Evolutionary conservation across 2,888 invertebrate genomes (phyloP).

Genomic region (Ferrisia virgata): DNA sequence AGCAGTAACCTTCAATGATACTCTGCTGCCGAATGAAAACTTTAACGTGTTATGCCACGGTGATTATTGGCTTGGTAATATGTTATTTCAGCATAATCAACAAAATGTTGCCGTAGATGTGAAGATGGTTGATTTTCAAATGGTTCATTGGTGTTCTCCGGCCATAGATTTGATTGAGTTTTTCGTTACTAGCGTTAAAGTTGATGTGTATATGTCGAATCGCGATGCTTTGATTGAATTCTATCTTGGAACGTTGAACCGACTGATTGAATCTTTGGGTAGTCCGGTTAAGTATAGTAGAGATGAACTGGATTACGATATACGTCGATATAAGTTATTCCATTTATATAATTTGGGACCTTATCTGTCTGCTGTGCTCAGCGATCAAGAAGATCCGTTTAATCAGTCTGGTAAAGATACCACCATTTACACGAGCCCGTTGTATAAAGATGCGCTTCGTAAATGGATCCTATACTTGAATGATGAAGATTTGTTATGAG

Average conservation of each 20-base stretch:
- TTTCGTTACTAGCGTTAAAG: conserved; percentile 41
- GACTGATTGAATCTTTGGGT: conserved; percentile 8
- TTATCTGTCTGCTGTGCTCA: background rate
- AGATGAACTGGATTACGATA: background rate
- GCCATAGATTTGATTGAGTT: conserved; percentile 47
- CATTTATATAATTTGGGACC: background rate
- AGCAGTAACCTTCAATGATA: background rate
- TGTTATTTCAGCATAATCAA: conserved; percentile 24
- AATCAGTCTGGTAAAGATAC: background rate
- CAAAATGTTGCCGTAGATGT: background rate
- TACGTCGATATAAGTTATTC: background rate
- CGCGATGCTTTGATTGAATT: conserved; percentile 34
- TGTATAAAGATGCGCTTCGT: background rate
- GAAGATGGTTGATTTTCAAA: background rate
- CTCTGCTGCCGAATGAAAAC: background rate
- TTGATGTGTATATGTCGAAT: conserved; percentile 34
- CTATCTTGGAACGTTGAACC: conserved; percentile 39
- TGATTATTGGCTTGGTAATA: conserved; percentile 41
- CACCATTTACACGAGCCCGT: background rate
- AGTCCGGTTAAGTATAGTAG: background rate
- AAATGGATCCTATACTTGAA: background rate
- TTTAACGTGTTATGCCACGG: conserved; percentile 27
- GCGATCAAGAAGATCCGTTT: background rate
- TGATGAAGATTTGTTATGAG: background rate
- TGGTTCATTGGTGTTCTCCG: conserved; percentile 27